Percentiles rank a stretch among this genome's conserved stretches.
Conservation (phyloP, 2,113 vertebrate species). For the Anoplopoma fimbria region DNA sequence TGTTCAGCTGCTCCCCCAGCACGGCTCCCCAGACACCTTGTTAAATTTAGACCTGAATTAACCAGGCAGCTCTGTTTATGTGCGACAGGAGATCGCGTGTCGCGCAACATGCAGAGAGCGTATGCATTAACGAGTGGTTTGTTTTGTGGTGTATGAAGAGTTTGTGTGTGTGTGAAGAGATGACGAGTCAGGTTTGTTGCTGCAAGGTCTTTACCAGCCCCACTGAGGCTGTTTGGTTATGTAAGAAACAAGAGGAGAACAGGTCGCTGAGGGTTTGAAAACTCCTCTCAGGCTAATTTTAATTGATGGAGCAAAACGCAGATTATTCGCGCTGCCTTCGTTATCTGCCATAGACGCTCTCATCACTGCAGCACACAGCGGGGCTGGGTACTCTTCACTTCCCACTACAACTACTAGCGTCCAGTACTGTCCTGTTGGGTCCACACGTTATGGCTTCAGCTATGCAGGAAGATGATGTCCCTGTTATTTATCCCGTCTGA, state of each 20-base stretch:
- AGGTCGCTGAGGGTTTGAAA: constrained; percentile 59
- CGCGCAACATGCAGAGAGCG: constrained; percentile 29
- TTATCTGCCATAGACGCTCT: constrained; percentile 32
- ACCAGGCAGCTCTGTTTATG: constrained; percentile 56
- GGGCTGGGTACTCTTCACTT: not conserved
- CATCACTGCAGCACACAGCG: constrained; percentile 17
- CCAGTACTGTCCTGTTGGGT: not conserved
- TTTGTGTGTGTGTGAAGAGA: constrained; percentile 6
- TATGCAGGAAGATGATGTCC: not conserved
- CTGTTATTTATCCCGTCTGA: not conserved
- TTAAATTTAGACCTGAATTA: constrained; percentile 77
- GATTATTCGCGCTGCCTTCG: constrained; percentile 51
- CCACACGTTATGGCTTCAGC: not conserved
- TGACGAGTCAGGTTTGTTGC: constrained; percentile 49
- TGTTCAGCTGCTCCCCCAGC: constrained; percentile 67
- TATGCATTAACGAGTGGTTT: constrained; percentile 16
- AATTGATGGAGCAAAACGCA: constrained; percentile 69
- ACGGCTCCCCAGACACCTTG: constrained; percentile 72
- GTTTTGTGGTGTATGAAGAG: constrained; percentile 9
- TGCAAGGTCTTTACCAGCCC: constrained; percentile 37
- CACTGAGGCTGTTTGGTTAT: constrained; percentile 60
- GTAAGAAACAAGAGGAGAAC: constrained; percentile 60
- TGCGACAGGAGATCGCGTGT: constrained; percentile 19
- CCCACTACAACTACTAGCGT: not conserved
- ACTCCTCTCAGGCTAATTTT: constrained; percentile 67